Evolutionary conservation across 1,140 invertebrate species (phyloP).

Genomic region (silkworm (Bombyx mori)): DNA sequence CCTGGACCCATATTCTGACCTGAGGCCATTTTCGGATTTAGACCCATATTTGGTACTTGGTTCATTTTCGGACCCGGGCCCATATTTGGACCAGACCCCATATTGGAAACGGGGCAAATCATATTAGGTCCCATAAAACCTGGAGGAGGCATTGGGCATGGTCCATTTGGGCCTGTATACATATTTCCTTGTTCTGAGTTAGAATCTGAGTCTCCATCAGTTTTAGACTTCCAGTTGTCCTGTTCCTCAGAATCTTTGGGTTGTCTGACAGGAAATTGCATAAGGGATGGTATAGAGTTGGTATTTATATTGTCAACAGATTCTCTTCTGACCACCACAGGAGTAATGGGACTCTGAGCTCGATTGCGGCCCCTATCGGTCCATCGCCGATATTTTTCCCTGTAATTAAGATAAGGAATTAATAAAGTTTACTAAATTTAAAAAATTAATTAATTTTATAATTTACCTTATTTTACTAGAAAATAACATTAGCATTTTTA

Average conservation of each 20-base stretch:
- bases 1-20: slow-evolving; percentile 7
- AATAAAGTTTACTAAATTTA: too few species aligned
- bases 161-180: slow-evolving; percentile 10
- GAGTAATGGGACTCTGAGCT: slow-evolving; percentile 45
- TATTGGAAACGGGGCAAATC: slow-evolving; percentile 10
- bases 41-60: slow-evolving; percentile 16
- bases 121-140: slow-evolving; percentile 15
- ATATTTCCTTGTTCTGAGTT: slow-evolving; percentile 20
- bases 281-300: slow-evolving; percentile 47
- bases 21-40: slow-evolving; percentile 23
- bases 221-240: slow-evolving; percentile 23
- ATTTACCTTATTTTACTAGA: too few species aligned
- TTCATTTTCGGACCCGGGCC: slow-evolving; percentile 6
- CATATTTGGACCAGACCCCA: slow-evolving; percentile 18
- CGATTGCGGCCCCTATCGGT: slow-evolving; percentile 39
- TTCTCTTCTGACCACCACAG: slow-evolving; percentile 45
- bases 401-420: slow-evolving; percentile 12
- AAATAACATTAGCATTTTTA: too few species aligned
- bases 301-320: slow-evolving; percentile 21
- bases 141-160: slow-evolving; percentile 18
- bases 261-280: slow-evolving; percentile 48
- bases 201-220: slow-evolving; percentile 27
- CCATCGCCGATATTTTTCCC: slow-evolving; percentile 45
- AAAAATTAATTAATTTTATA: too few species aligned
- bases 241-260: slow-evolving; percentile 26